Evolutionary conservation across 2,113 vertebrate species (phyloP).

Genomic region (Rhea americana): DNA sequence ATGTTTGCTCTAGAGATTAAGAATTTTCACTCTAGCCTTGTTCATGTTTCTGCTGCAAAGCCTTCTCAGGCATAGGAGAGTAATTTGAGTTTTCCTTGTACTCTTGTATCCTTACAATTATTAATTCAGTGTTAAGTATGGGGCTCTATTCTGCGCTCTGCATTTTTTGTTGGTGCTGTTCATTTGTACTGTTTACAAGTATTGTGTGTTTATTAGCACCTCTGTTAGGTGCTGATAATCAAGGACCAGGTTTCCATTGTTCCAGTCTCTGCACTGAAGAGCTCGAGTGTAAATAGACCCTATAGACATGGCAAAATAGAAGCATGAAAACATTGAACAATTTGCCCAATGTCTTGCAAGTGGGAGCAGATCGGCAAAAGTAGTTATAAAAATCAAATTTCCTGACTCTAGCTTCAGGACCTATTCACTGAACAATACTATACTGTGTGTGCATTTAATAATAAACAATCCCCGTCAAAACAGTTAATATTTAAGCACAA

Average conservation of each 20-base stretch:
- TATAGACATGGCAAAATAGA: not conserved
- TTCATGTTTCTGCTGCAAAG: constrained; percentile 22
- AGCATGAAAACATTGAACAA: not conserved
- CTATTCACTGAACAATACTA: not conserved
- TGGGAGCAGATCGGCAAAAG: not conserved
- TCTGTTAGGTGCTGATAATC: constrained; percentile 1
- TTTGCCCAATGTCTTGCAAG: not conserved
- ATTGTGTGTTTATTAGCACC: not conserved
- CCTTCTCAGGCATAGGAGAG: not conserved
- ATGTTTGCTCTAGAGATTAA: constrained; percentile 37
- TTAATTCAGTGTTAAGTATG: not conserved
- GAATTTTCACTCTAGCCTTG: not conserved
- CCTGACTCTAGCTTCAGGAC: not conserved
- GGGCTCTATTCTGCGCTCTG: not conserved
- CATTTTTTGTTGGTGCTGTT: not conserved
- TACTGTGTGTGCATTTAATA: not conserved
- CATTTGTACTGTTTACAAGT: not conserved
- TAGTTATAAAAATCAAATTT: not conserved
- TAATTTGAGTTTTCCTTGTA: not conserved
- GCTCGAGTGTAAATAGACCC: not conserved
- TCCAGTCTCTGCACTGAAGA: not conserved
- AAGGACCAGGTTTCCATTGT: not conserved
- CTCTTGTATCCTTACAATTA: not conserved
- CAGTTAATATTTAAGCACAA: not conserved
- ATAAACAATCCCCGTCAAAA: not conserved